phyloP scores from a whole-genome alignment of 37 sponge, comb jelly and placozoan species.

The Eunapius fragilis region DNA sequence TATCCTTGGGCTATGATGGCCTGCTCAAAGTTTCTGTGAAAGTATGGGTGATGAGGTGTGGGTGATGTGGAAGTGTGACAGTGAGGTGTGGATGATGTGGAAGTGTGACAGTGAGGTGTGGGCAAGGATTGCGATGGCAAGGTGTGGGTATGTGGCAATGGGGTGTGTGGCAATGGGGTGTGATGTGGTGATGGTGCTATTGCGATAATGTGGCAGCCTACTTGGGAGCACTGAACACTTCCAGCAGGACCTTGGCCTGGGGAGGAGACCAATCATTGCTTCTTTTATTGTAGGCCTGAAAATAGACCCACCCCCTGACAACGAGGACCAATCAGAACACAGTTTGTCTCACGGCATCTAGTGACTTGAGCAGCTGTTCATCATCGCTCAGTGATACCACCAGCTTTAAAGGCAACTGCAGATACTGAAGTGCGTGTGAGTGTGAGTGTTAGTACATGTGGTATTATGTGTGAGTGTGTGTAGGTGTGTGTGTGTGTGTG shows the following conservation, averaged over 20 bases:
- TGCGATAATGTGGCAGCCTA: not conserved
- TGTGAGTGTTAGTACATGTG: not conserved
- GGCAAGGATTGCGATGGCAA: not conserved
- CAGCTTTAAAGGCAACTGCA: not conserved
- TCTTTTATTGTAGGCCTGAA: not conserved
- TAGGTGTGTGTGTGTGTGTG: slow-evolving; percentile 22
- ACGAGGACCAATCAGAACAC: not conserved
- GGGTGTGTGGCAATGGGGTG: not conserved
- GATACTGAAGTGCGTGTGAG: not conserved
- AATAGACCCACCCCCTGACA: not conserved
- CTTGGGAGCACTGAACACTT: not conserved
- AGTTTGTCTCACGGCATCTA: not conserved
- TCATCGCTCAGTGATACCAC: not conserved
- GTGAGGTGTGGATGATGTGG: not conserved
- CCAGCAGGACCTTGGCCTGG: not conserved
- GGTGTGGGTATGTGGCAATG: not conserved
- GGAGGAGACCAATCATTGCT: not conserved
- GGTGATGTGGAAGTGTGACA: not conserved
- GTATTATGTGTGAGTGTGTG: slow-evolving; percentile 6
- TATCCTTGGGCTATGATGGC: slow-evolving; percentile 73
- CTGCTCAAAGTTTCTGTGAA: slow-evolving; percentile 41
- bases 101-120: not conserved
- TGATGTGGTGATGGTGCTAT: not conserved
- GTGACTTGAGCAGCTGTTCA: not conserved
- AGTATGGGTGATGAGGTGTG: too few species aligned